These are phyloP conservation scores for Periophthalmus magnuspinnatus DNA, from an alignment of 2,797 vertebrate species.

Conservation along the genomic window DNA sequence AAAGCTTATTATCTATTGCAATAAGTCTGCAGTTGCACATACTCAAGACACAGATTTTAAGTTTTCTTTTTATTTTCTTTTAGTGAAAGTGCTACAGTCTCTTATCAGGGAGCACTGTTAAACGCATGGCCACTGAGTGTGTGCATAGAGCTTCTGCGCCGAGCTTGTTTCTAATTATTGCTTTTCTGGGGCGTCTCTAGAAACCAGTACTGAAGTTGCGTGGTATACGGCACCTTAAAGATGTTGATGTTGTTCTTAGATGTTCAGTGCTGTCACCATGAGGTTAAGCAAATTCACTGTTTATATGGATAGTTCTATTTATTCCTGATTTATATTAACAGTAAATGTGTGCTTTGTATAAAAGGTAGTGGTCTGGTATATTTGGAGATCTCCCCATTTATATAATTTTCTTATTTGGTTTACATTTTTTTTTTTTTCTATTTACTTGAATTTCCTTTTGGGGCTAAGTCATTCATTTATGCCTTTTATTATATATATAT, in stretches of 20 bases:
- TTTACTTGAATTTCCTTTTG: conserved; percentile 75
- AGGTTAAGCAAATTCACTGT: conserved; percentile 67
- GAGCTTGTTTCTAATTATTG: conserved; percentile 25
- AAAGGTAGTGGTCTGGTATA: conserved; percentile 60
- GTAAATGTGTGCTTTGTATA: conserved; percentile 69
- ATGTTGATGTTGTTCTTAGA: conserved; percentile 60
- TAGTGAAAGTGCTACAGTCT: conserved; percentile 45
- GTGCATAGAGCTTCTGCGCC: conserved; percentile 43
- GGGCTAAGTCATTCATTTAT: conserved; percentile 66
- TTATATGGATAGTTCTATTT: conserved; percentile 71
- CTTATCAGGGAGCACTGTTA: conserved; percentile 59
- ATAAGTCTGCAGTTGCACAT: conserved; percentile 63
- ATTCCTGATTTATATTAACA: conserved; percentile 73
- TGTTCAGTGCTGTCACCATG: conserved; percentile 58
- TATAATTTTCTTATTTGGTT: conserved; percentile 36
- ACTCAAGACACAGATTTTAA: conserved; percentile 32
- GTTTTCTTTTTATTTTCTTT: conserved; percentile 17
- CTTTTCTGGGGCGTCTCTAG: conserved; percentile 13
- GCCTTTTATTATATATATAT: conserved; percentile 57
- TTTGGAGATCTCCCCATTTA: conserved; percentile 46
- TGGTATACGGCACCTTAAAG: conserved; percentile 69
- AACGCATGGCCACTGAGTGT: conserved; percentile 58
- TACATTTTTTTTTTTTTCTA: too few species aligned
- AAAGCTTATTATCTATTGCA: conserved; percentile 65
- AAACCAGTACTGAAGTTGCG: conserved; percentile 34